Base-by-base conservation (phyloP, 2,888 invertebrate species). In the Eilema griseolum region DNA sequence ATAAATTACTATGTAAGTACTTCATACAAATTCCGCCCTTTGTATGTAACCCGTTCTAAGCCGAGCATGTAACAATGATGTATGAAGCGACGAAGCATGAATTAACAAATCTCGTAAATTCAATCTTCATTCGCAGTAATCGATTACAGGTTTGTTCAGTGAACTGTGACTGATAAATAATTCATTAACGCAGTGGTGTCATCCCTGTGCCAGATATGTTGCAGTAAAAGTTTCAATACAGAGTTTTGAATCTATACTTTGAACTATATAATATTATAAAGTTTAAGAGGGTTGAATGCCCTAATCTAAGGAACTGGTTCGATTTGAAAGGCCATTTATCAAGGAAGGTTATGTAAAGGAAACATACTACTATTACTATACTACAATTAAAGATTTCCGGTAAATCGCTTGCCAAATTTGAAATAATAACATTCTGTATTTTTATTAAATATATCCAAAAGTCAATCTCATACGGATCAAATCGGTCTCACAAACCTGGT, bases 161-260 rank as follows among this genome's bases (percentile, higher is more conserved):
- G 61, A 61, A 56, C 67, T 57, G 62, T 62, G 56, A 37, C 20
- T 56, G 23, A 68, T 68, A 62, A 61, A 62, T 68, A 68, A 57
- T 56, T 68, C 33, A 68, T 68, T 68, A 68, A 28, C 10, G 31
- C 31, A 23, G 33, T 31, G 52, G 37, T 23, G 26, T 57, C 23
- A n/a, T n/a, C 28, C 52, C 31, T 46, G 24, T 26, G 23, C 31
- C 16, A 23, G 61, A 68, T 68, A 61, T 67, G 66, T 61, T 52
- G 61, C 52, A 11, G 61, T 56, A 28, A 61, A 61, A 52, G 16
- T 37, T 14, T 12, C 0, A 61, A 61, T 37, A 14, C 23, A 0
- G 33, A 10, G n/a, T 3, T 7, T 52, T 23, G 14, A 59, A 12
- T 59, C 11, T 37, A 28, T 28, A 28, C 28, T n/a, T n/a, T n/a